Evolutionary conservation across 2,888 invertebrate genomes (phyloP).

Genomic region (Parnassius glacialis): DNA sequence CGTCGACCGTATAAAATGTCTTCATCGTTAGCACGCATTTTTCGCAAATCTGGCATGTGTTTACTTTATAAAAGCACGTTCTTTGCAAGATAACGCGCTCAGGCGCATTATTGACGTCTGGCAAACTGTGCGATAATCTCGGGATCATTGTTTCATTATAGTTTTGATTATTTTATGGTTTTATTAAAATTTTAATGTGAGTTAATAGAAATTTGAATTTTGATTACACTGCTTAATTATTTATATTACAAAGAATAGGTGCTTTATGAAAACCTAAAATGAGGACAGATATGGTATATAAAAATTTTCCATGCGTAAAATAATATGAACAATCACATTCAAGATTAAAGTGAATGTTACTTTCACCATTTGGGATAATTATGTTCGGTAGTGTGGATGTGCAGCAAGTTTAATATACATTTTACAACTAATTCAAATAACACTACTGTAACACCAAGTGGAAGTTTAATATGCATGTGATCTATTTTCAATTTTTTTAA

Average conservation of each 20-base stretch:
- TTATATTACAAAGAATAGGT: background rate
- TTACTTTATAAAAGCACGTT: constrained; percentile 26
- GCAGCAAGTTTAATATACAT: background rate
- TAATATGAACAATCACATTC: constrained; percentile 29
- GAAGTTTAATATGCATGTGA: background rate
- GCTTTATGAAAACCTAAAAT: constrained; percentile 3
- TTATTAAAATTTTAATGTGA: background rate
- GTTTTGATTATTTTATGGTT: background rate
- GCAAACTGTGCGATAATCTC: constrained; percentile 1
- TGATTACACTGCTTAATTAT: constrained; percentile 8
- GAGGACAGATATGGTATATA: constrained; percentile 13
- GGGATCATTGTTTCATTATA: background rate
- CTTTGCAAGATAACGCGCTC: constrained; percentile 8
- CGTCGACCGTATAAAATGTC: constrained; percentile 38
- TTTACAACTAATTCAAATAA: background rate
- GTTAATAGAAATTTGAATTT: constrained; percentile 1
- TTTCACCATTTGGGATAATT: constrained; percentile 57
- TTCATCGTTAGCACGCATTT: constrained; percentile 29
- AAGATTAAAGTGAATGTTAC: constrained; percentile 65
- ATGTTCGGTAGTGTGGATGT: constrained; percentile 1
- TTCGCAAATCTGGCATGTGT: constrained; percentile 26
- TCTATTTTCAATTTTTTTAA: constrained; percentile 2
- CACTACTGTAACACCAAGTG: background rate
- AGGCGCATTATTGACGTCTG: constrained; percentile 10
- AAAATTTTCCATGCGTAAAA: constrained; percentile 25